Evolutionary conservation across 2,888 invertebrate species (phyloP), one percentile per base, ranked within the genome.

Genomic region (Creontiades dilutus): DNA sequence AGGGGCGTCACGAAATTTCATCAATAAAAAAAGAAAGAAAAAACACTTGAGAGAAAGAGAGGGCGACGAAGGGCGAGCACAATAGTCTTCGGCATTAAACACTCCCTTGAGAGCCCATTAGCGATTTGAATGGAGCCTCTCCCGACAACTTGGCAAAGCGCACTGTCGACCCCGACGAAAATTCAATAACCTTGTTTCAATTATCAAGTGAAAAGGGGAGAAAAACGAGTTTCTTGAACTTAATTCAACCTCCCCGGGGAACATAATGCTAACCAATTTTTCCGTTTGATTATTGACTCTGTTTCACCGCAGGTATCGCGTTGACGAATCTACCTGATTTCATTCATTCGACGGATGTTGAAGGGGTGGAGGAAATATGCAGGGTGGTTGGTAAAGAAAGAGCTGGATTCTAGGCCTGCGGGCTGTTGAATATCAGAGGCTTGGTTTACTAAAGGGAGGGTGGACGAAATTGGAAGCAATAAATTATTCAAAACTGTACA

Each of bases 161-260:
- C 57, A 57, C 14, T 16, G 57, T n/a, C 57, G 57, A n/a, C 68
- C 19, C 23, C 27, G 19, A 9, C 16, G n/a, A n/a, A 61, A 61
- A 68, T 68, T 68, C 68, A 68, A 68, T 68, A 68, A 23, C 68
- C 68, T 68, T 68, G 68, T 68, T 19, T 68, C 68, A 68, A 68
- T 68, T 68, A 68, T 68, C 27, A 12, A 19, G 11, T 23, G 68
- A 68, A 68, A 68, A 68, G 68, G 68, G 68, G 68, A 27, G 23
- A 13, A 68, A 27, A 68, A 68, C 19, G 68, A n/a, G 68, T 68
- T 68, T 68, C 68, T 68, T 68, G 68, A 68, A 27, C 19, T 23
- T 23, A 68, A 68, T 68, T 68, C 68, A 68, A 23, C 68, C 23
- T 52, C 37, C 7, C 9, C 0, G 23, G 16, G 11, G 68, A 68